A percentile compares a stretch with the other conserved stretches of the same genome.
Evolutionary conservation across 2,797 vertebrate genomes (phyloP).

Genomic region (Xenentodon cancila): DNA sequence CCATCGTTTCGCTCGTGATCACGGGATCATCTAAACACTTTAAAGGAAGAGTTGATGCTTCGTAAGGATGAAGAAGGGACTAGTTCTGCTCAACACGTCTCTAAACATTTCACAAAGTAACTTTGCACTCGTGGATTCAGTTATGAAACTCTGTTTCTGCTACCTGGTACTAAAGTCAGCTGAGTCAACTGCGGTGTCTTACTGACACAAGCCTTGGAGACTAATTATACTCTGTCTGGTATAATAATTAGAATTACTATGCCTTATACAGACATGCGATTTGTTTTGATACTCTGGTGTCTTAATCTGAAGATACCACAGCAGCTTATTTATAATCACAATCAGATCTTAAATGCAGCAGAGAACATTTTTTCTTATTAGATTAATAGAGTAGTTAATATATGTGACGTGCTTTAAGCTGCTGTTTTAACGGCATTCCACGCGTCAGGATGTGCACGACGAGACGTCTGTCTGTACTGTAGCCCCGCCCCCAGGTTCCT

Average conservation of each 20-base stretch:
- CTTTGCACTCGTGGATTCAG: slow-evolving; percentile 50
- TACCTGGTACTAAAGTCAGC: slow-evolving; percentile 35
- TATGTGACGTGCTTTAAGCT: slow-evolving; percentile 51
- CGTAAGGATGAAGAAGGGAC: slow-evolving; percentile 48
- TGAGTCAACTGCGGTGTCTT: slow-evolving; percentile 23
- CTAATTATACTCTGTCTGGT: slow-evolving; percentile 33
- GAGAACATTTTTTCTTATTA: slow-evolving; percentile 18
- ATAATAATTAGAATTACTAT: slow-evolving; percentile 50
- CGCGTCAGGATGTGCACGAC: slow-evolving; percentile 35
- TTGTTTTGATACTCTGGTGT: slow-evolving; percentile 59
- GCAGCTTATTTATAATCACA: slow-evolving; percentile 56
- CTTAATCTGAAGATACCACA: slow-evolving; percentile 43
- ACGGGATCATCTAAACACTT: neutral
- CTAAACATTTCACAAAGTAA: slow-evolving; percentile 29
- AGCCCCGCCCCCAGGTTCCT: slow-evolving; percentile 15
- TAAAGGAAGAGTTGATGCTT: slow-evolving; percentile 5
- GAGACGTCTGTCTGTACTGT: slow-evolving; percentile 9
- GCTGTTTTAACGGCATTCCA: slow-evolving; percentile 58
- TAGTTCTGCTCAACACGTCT: neutral
- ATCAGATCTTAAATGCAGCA: slow-evolving; percentile 39
- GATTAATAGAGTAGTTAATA: slow-evolving; percentile 21
- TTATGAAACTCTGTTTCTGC: slow-evolving; percentile 13
- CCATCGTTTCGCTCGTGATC: neutral
- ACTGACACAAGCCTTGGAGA: slow-evolving; percentile 24
- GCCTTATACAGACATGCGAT: slow-evolving; percentile 68